Percentiles rank a stretch among this genome's conserved stretches.
Conservation (phyloP, 2,888 invertebrate species). For the Dicranocentrus wangi region DNA sequence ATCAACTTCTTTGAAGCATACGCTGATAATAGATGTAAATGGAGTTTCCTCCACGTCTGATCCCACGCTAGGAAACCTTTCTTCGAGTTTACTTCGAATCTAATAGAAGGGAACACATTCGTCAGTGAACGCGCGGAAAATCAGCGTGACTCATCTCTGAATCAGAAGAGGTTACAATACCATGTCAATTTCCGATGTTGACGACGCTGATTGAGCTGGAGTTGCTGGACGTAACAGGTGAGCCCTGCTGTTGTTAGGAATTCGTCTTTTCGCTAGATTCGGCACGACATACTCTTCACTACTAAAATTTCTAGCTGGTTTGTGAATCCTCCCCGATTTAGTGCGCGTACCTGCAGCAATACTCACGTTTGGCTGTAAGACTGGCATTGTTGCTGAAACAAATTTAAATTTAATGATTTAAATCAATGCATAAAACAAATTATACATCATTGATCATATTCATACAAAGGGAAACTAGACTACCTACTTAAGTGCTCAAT, state of each 20-base stretch:
- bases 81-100: constrained; percentile 36
- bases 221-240: background rate
- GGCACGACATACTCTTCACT: constrained; percentile 60
- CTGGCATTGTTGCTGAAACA: constrained; percentile 50
- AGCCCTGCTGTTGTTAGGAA: constrained; percentile 42
- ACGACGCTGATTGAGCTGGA: constrained; percentile 6
- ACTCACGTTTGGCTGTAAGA: constrained; percentile 46
- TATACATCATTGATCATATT: background rate
- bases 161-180: no score
- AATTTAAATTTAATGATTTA: background rate
- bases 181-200: constrained; percentile 24
- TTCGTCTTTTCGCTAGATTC: constrained; percentile 35
- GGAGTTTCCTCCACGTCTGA: constrained; percentile 39
- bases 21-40: constrained; percentile 36
- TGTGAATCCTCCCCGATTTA: constrained; percentile 59
- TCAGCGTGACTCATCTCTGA: no score
- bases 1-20: constrained; percentile 51
- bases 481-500: background rate
- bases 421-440: background rate
- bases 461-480: background rate
- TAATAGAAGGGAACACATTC: background rate
- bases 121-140: no score
- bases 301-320: constrained; percentile 52
- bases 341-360: constrained; percentile 38
- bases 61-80: constrained; percentile 30